These are phyloP conservation scores for Kryptolebias ocellatus DNA, from an alignment of 2,797 vertebrate species.

Conservation along the genomic window DNA sequence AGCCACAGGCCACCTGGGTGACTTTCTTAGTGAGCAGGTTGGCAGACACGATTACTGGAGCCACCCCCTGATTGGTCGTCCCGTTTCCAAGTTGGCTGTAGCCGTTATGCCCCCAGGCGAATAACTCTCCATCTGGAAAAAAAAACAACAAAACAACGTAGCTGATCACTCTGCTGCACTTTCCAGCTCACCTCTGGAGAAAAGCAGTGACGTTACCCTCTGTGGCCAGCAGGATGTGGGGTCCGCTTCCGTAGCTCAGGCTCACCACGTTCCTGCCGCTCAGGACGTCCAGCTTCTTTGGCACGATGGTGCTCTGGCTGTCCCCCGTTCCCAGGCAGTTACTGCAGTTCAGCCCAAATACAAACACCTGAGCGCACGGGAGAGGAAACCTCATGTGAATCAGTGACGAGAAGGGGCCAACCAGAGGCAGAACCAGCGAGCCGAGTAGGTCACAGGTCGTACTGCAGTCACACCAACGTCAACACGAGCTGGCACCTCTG, in stretches of 20 bases:
- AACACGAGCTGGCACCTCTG: background rate
- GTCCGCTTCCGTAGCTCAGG: constrained; percentile 94
- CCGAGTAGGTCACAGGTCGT: constrained; percentile 22
- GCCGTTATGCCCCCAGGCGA: constrained; percentile 96
- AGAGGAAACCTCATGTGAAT: constrained; percentile 5
- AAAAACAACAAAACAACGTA: constrained; percentile 24
- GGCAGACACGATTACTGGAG: constrained; percentile 89
- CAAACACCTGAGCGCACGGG: constrained; percentile 84
- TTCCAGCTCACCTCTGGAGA: constrained; percentile 14
- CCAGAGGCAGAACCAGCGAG: constrained; percentile 3
- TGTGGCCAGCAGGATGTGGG: constrained; percentile 91
- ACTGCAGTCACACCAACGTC: constrained; percentile 29
- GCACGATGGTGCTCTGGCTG: constrained; percentile 91
- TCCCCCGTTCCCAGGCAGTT: constrained; percentile 96
- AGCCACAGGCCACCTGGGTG: constrained; percentile 93
- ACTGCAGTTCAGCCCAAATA: constrained; percentile 94
- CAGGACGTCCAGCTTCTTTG: constrained; percentile 92
- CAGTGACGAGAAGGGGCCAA: constrained; percentile 32
- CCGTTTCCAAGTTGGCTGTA: constrained; percentile 97
- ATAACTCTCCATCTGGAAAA: constrained; percentile 90
- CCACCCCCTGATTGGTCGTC: constrained; percentile 91
- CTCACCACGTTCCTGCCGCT: constrained; percentile 93
- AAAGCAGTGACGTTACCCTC: constrained; percentile 82
- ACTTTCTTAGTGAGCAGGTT: constrained; percentile 91
- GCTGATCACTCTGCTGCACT: constrained; percentile 15